Evolutionary conservation across 1,140 invertebrate genomes (phyloP), one percentile per base, ranked within the genome.

Genomic region (Calosoma granatense): DNA sequence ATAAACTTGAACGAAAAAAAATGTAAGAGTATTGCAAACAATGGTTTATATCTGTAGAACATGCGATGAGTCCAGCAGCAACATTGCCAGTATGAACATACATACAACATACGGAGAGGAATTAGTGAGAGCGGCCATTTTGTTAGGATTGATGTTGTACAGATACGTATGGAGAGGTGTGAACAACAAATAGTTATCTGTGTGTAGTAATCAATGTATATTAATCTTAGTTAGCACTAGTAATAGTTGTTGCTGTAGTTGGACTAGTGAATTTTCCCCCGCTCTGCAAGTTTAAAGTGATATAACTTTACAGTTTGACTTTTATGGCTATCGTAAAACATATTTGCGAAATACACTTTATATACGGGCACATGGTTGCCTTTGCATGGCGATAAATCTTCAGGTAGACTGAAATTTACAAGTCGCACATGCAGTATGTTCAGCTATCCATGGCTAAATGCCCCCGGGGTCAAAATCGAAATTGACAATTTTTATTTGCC

Each of bases 271-370:
- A 17, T 11, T 47, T 47, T 47, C 17, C 26, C 6, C 17, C 9
- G 6, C n/a, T n/a, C n/a, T 47, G 17, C 41, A 47, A 47, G 9
- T 47, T 12, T 6, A 47, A 47, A 47, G 9, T 47, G 41, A 47
- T 47, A 47, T 47, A 47, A 47, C 9, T 47, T 47, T 47, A 47
- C 17, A 17, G 41, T 17, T 47, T 47, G 41, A 47, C 41, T 47
- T 47, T 47, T 47, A 47, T 47, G 15, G 17, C 6, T 9, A 47
- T 17, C 41, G 41, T 47, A 47, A 47, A 47, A 47, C 41, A 47
- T 47, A 47, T 47, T 47, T 47, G 15, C 41, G 41, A 17, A 47
- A 47, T 47, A 47, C 15, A 47, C 6, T 47, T 47, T 47, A 47
- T 47, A 47, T 47, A 47, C 17, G 41, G 17, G 41, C 41, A 11